phyloP scores from a whole-genome alignment of 1,140 invertebrate genomes.

The Brachionus angularis region DNA sequence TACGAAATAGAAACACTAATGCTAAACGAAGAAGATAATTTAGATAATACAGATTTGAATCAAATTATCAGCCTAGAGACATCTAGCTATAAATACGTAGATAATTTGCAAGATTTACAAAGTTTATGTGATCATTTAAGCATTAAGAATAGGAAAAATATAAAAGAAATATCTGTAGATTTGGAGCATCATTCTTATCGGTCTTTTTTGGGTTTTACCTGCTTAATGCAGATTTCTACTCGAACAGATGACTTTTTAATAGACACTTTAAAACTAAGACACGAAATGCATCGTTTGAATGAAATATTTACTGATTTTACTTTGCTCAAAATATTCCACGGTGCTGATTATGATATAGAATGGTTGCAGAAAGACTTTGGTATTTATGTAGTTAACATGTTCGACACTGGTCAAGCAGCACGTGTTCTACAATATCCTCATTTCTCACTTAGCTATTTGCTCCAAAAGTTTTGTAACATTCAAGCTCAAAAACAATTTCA shows the following conservation, averaged over 20 bases:
- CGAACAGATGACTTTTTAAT: slow-evolving; percentile 79
- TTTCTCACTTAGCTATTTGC: slow-evolving; percentile 72
- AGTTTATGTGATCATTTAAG: slow-evolving; percentile 67
- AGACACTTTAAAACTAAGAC: slow-evolving; percentile 76
- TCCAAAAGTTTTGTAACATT: slow-evolving; percentile 74
- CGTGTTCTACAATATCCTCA: slow-evolving; percentile 67
- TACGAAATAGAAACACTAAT: slow-evolving; percentile 11
- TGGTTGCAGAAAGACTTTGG: slow-evolving; percentile 95
- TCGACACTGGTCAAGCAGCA: slow-evolving; percentile 87
- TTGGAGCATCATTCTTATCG: slow-evolving; percentile 74
- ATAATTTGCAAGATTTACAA: slow-evolving; percentile 65
- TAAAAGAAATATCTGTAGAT: slow-evolving; percentile 74
- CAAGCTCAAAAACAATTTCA: slow-evolving; percentile 83
- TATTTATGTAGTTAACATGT: slow-evolving; percentile 91
- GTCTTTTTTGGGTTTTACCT: slow-evolving; percentile 76
- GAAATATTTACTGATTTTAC: slow-evolving; percentile 83
- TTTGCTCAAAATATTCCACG: slow-evolving; percentile 90
- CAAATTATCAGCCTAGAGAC: slow-evolving; percentile 60
- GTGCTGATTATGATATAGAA: slow-evolving; percentile 77
- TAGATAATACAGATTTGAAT: not conserved
- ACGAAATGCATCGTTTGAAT: slow-evolving; percentile 78
- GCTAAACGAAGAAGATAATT: not conserved
- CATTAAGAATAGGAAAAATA: slow-evolving; percentile 52
- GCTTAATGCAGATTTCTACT: slow-evolving; percentile 90
- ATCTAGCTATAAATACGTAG: slow-evolving; percentile 68